These are phyloP conservation scores for Chelonus insularis DNA, from an alignment of 1,140 invertebrate genomes.

Conservation along the genomic window DNA sequence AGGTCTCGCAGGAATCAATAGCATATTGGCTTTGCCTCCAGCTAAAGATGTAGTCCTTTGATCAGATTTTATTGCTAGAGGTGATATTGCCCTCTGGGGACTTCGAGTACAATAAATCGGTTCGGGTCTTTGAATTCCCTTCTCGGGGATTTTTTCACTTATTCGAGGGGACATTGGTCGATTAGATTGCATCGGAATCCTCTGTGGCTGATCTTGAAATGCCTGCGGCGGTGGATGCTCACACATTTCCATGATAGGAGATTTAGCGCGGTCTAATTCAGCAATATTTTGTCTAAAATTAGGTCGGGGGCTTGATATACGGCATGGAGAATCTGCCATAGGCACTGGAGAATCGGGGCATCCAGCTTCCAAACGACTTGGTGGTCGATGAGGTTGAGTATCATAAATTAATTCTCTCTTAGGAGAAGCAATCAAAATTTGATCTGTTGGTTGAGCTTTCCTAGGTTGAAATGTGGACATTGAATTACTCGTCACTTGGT, in stretches of 20 bases:
- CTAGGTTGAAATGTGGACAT: slow-evolving; percentile 29
- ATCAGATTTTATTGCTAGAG: slow-evolving; percentile 4
- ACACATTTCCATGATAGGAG: slow-evolving; percentile 9
- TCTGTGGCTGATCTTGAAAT: slow-evolving; percentile 18
- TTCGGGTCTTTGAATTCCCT: slow-evolving; percentile 35
- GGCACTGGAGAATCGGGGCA: slow-evolving; percentile 42
- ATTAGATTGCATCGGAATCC: not conserved
- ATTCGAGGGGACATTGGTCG: slow-evolving; percentile 16
- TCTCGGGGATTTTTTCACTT: not conserved
- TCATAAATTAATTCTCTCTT: slow-evolving; percentile 45
- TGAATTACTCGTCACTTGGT: slow-evolving; percentile 8
- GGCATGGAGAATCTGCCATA: slow-evolving; percentile 42
- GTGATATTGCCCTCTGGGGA: slow-evolving; percentile 20
- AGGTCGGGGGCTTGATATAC: slow-evolving; percentile 27
- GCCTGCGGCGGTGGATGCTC: slow-evolving; percentile 10
- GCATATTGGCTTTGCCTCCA: slow-evolving; percentile 1
- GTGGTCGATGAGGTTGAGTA: slow-evolving; percentile 29
- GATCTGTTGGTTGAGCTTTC: slow-evolving; percentile 47
- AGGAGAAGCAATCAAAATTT: slow-evolving; percentile 55
- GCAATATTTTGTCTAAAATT: slow-evolving; percentile 21
- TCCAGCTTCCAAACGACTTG: slow-evolving; percentile 30
- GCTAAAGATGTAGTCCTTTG: not conserved
- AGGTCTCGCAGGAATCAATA: slow-evolving; percentile 10
- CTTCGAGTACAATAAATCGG: slow-evolving; percentile 33
- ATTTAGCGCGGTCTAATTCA: slow-evolving; percentile 27